Base-by-base conservation (phyloP, 2,888 invertebrate genomes). In the Prionchulus punctatus region DNA sequence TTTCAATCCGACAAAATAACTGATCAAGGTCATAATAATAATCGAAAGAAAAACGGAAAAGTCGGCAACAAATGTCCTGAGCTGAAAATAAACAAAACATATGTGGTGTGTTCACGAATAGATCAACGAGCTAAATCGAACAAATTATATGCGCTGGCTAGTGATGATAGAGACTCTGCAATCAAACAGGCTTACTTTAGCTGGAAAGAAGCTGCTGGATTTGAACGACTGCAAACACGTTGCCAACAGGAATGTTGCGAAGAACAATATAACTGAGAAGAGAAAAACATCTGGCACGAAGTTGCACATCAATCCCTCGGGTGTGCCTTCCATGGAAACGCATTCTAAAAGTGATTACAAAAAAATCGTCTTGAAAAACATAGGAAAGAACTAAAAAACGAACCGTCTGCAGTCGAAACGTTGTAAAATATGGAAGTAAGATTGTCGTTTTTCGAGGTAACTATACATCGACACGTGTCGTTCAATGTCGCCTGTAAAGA, bases 31-130 rank as follows among this genome's bases (percentile, higher is more conserved):
- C 73, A 77, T 75, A 1, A 66, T 4, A 2, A 73, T 62, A 52
- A 78, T 77, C 23, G 76, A 72, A 49, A 77, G 69, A 36, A 77
- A 66, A 1, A 78, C 77, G 18, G 75, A 71, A 63, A 78, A 78
- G 65, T 78, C 77, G 53, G 76, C 73, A 43, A 78, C 58, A 30
- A 71, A 65, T 54, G 71, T 70, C 21, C 78, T 73, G 30, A 66
- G 57, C 66, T 65, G 51, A 31, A 56, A 53, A 36, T 12, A 18
- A 36, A 23, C 12, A 23, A 45, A 45, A 45, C 12, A n/a, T 45
- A 45, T 45, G 45, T 23, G 23, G n/a, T n/a, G n/a, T n/a, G n/a
- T n/a, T n/a, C n/a, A n/a, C n/a, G n/a, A n/a, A 49, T n/a, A 12
- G 12, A 30, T 49, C 26, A 49, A 30, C 4, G 26, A 7, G 28